Evolutionary conservation across 2,797 vertebrate species (phyloP).

Genomic region (Schizopygopsis malacanthus): DNA sequence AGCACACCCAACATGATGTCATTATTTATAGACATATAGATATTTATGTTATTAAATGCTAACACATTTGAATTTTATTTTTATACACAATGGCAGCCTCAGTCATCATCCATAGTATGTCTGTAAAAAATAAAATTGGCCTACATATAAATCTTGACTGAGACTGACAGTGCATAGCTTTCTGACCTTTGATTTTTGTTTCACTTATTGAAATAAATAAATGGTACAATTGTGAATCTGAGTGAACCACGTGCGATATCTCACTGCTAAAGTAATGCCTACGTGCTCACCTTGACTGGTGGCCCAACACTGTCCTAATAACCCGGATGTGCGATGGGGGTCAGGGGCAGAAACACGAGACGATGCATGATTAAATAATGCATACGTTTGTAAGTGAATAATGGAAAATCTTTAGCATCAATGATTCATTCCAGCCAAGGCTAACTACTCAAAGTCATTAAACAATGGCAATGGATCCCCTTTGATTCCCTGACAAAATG

Average conservation of each 20-base stretch:
- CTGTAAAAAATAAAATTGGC: background rate
- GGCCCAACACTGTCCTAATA: background rate
- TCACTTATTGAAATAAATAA: background rate
- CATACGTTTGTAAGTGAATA: constrained; percentile 22
- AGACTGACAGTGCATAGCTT: background rate
- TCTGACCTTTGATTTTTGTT: background rate
- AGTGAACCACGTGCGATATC: background rate
- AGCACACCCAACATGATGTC: background rate
- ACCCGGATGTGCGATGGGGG: background rate
- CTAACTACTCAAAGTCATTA: constrained; percentile 8
- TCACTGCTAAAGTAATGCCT: background rate
- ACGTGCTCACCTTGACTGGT: no score
- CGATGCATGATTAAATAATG: constrained; percentile 46
- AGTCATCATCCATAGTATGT: background rate
- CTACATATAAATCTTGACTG: background rate
- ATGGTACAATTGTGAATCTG: background rate
- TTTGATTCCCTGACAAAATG: background rate
- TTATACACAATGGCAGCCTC: background rate
- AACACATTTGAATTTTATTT: background rate
- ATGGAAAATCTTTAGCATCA: constrained; percentile 37
- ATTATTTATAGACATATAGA: background rate
- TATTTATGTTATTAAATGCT: background rate
- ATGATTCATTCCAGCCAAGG: background rate
- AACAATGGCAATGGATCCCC: constrained; percentile 1
- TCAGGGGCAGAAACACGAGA: constrained; percentile 34